phyloP scores from a whole-genome alignment of 2,797 vertebrate genomes.

The Melanotaenia trifasciata region DNA sequence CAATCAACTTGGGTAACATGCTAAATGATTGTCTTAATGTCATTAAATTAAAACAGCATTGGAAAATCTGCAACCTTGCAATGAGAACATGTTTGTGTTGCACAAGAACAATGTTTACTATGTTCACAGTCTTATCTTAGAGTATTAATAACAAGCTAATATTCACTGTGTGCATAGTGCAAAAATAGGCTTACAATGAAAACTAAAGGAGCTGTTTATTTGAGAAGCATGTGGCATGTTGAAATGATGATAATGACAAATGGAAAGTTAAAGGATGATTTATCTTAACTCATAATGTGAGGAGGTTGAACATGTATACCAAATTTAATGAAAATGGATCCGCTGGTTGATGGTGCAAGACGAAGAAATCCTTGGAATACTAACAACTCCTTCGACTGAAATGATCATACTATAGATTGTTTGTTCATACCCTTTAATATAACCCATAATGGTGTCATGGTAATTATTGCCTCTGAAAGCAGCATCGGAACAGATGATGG shows the following conservation, averaged over 20 bases:
- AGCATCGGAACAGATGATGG: not conserved
- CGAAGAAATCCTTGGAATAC: not conserved
- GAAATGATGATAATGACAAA: not conserved
- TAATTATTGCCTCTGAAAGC: not conserved
- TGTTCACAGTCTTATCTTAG: not conserved
- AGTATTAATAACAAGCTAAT: not conserved
- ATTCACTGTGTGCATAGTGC: not conserved
- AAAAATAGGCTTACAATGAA: not conserved
- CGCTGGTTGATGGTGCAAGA: not conserved
- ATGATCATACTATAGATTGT: not conserved
- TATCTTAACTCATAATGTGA: not conserved
- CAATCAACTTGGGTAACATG: not conserved
- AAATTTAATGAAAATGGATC: not conserved
- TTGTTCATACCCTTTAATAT: not conserved
- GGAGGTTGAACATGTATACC: not conserved
- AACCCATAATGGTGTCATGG: not conserved
- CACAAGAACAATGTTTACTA: not conserved
- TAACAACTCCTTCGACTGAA: not conserved
- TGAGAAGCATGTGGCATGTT: not conserved
- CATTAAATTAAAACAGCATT: not conserved
- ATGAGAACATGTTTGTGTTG: not conserved
- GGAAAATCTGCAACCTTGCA: not conserved
- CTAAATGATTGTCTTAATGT: too few species aligned
- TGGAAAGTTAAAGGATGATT: not conserved
- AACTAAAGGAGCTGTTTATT: not conserved